Evolutionary conservation across 2,797 vertebrate species (phyloP).

Genomic region (Staurois parvus): DNA sequence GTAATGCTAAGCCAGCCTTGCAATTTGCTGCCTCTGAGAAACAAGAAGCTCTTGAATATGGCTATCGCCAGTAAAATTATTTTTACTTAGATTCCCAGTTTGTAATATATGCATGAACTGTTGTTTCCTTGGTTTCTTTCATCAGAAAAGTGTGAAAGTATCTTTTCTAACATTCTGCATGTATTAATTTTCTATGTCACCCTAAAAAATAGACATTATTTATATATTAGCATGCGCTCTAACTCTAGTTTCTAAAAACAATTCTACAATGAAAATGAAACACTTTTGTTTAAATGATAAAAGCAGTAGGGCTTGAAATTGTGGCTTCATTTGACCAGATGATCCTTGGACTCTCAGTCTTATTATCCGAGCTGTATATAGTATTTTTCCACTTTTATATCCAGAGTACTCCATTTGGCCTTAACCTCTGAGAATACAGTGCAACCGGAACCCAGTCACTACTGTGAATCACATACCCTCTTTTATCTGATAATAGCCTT

Average conservation of each 20-base stretch:
- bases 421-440: constrained; percentile 13
- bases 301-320: constrained; percentile 21
- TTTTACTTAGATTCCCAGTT: too few relatives aligned
- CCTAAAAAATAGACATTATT: constrained; percentile 27
- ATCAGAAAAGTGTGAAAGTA: background rate
- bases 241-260: background rate
- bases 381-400: constrained; percentile 23
- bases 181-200: constrained; percentile 30
- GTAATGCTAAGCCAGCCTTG: too few relatives aligned
- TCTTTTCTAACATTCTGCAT: constrained; percentile 2
- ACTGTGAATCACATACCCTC: background rate
- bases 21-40: too few relatives aligned
- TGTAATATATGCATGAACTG: too few relatives aligned
- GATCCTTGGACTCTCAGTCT: constrained; percentile 17
- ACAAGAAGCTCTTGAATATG: too few relatives aligned
- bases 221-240: constrained; percentile 11
- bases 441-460: background rate
- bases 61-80: too few relatives aligned
- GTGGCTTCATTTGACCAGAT: constrained; percentile 5
- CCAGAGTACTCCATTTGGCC: constrained; percentile 32
- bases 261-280: background rate
- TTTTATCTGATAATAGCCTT: constrained; percentile 16
- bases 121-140: background rate
- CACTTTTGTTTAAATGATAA: constrained; percentile 13
- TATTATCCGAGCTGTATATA: constrained; percentile 15